Percentiles rank a stretch among this genome's conserved stretches.
These are phyloP conservation scores for Didymodactylos carnosus DNA, from an alignment of 2,888 invertebrate species.

Conservation along the genomic window DNA sequence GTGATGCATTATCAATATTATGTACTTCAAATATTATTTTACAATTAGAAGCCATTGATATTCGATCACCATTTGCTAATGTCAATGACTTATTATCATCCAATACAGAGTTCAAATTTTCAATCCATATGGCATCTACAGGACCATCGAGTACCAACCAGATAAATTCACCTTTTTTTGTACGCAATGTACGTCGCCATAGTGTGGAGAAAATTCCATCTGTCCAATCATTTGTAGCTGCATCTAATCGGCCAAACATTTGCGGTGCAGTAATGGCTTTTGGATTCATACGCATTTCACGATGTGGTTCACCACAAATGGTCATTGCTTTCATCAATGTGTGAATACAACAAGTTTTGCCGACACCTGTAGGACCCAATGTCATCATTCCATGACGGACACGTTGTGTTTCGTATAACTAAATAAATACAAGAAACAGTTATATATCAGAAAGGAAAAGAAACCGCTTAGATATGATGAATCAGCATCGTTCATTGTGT, in stretches of 20 bases:
- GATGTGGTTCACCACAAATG: constrained; percentile 55
- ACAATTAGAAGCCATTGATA: constrained; percentile 76
- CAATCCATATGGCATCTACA: constrained; percentile 80
- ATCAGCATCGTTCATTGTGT: no score
- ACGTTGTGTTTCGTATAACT: constrained; percentile 35
- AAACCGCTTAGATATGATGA: no score
- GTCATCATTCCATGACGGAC: constrained; percentile 37
- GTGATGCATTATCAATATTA: constrained; percentile 83
- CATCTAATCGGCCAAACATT: constrained; percentile 69
- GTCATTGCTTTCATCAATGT: constrained; percentile 58
- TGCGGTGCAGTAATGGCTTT: constrained; percentile 77
- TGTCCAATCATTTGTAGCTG: constrained; percentile 78
- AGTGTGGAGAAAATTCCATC: constrained; percentile 76
- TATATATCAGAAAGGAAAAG: background rate
- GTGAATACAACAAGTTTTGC: constrained; percentile 39
- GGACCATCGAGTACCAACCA: constrained; percentile 62
- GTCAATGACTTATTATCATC: constrained; percentile 77
- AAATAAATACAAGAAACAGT: background rate
- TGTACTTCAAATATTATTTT: constrained; percentile 88
- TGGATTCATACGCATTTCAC: constrained; percentile 72
- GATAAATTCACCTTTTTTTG: constrained; percentile 42
- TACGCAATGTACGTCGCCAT: constrained; percentile 61
- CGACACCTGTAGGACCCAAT: constrained; percentile 32
- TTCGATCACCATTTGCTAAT: constrained; percentile 66
- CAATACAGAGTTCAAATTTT: constrained; percentile 69